These are phyloP conservation scores for Takifugu flavidus DNA, from an alignment of 2,113 vertebrate genomes.

Conservation along the genomic window DNA sequence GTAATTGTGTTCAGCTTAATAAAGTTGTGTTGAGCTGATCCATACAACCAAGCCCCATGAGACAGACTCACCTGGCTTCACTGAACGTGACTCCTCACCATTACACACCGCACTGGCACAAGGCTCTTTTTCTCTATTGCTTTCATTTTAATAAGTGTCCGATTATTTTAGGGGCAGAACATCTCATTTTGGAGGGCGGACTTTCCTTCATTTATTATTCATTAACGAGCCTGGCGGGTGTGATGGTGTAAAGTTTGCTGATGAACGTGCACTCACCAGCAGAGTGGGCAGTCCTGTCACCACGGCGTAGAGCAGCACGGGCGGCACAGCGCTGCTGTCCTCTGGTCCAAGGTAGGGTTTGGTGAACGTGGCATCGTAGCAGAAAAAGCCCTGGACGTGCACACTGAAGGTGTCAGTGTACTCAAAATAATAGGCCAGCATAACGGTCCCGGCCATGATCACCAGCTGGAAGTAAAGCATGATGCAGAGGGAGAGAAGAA, in stretches of 20 bases:
- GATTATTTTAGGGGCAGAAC: neutral
- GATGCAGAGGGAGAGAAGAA: constrained; percentile 65
- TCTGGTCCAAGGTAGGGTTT: constrained; percentile 94
- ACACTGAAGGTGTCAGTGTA: constrained; percentile 95
- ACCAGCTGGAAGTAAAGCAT: constrained; percentile 99
- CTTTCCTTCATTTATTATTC: too few relatives aligned
- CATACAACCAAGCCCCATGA: too few relatives aligned
- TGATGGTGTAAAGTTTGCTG: neutral
- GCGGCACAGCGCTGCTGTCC: constrained; percentile 89
- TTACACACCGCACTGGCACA: too few relatives aligned
- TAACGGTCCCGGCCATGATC: constrained; percentile 97
- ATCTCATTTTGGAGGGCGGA: neutral
- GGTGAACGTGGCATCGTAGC: constrained; percentile 90
- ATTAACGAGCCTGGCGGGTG: neutral
- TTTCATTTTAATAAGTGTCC: too few relatives aligned
- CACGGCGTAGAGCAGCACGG: constrained; percentile 85
- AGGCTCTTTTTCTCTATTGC: too few relatives aligned
- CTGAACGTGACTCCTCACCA: too few relatives aligned
- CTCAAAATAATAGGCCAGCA: constrained; percentile 97
- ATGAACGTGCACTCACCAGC: constrained; percentile 80
- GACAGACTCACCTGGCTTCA: too few relatives aligned
- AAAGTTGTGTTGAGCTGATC: too few relatives aligned
- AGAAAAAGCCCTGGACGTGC: constrained; percentile 96
- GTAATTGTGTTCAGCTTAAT: too few relatives aligned
- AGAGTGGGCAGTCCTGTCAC: constrained; percentile 88